Evolutionary conservation across 2,888 invertebrate genomes (phyloP), one percentile per base, ranked within the genome.

Genomic region (Lochmaea crataegi): DNA sequence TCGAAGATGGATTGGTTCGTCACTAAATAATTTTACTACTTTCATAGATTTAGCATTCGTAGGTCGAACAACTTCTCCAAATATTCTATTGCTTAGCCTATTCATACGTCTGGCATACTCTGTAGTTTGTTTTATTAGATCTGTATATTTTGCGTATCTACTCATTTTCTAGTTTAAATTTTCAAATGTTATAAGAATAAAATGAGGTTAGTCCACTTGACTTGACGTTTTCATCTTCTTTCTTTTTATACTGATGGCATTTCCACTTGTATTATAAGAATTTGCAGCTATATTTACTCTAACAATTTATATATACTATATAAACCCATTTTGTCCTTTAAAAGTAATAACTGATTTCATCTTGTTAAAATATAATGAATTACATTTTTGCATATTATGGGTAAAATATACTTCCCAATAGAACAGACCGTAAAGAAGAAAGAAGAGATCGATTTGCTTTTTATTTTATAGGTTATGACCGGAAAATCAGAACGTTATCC

Each of bases 21-120:
- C 93, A 22, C 92, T 91, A 80, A 96, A 94, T 83, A 96, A 88
- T 79, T 91, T 90, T 0, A 96, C 94, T 10, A 95, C 88, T 87
- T 92, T 95, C 93, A 94, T 92, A 0, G 94, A 94, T 83, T 92
- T 93, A 0, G 86, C 76, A 82, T 91, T 92, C 0, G 95, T 96
- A 0, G 92, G 91, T 70, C 94, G 90, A 0, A 92, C 91, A 1
- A 96, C 94, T 87, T 97, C 96, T 0, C 94, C 94, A 85, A 97
- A 97, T 81, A 97, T 97, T 79, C 94, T 89, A 81, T 95, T 94
- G 38, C 96, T 95, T 16, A 98, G 88, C 60, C 93, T 90, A 79
- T 93, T 92, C 96, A 98, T 97, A 61, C 95, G 90, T 2, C 89
- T 90, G 0, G 96, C 94, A 85, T 97, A 98, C 82, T 91, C 92